A percentile compares a stretch with the other conserved stretches of the same genome.
phyloP scores from a whole-genome alignment of 2,888 invertebrate genomes.

The Coenonympha arcania region DNA sequence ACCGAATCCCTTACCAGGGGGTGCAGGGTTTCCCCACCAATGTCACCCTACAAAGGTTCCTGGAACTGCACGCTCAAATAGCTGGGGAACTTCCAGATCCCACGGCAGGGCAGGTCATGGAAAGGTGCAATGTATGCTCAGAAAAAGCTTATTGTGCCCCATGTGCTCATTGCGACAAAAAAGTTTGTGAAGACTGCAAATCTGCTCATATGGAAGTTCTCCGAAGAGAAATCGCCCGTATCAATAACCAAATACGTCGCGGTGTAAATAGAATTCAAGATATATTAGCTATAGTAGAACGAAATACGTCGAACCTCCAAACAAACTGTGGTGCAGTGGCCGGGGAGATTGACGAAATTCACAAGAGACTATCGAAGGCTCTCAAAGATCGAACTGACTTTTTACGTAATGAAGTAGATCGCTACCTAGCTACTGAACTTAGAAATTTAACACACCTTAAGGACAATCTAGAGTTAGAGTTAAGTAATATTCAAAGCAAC shows the following conservation, averaged over 20 bases:
- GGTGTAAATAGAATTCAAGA: slow-evolving; percentile 92
- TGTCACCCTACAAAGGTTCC: slow-evolving; percentile 93
- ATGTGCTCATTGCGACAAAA: slow-evolving; percentile 97
- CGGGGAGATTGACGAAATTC: slow-evolving; percentile 95
- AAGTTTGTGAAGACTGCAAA: slow-evolving; percentile 97
- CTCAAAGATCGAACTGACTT: slow-evolving; percentile 92
- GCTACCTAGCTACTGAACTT: slow-evolving; percentile 90
- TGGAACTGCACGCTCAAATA: slow-evolving; percentile 94
- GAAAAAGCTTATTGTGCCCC: slow-evolving; percentile 90
- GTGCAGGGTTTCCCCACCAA: slow-evolving; percentile 96
- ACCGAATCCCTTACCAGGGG: slow-evolving; percentile 95
- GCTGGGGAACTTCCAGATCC: slow-evolving; percentile 93
- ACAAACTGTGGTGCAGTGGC: slow-evolving; percentile 91
- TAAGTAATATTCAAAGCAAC: slow-evolving; percentile 95
- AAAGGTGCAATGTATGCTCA: slow-evolving; percentile 93
- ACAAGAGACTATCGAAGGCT: slow-evolving; percentile 88
- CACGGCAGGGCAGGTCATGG: slow-evolving; percentile 93
- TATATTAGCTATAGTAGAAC: slow-evolving; percentile 86
- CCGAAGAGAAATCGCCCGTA: slow-evolving; percentile 89
- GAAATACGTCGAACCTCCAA: slow-evolving; percentile 89
- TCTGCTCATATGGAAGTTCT: slow-evolving; percentile 96
- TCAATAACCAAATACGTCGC: slow-evolving; percentile 90
- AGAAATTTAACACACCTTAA: slow-evolving; percentile 89
- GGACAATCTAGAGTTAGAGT: slow-evolving; percentile 95
- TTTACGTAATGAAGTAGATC: slow-evolving; percentile 91